Evolutionary conservation across 2,888 invertebrate species (phyloP).

Genomic region (Hedya salicella): DNA sequence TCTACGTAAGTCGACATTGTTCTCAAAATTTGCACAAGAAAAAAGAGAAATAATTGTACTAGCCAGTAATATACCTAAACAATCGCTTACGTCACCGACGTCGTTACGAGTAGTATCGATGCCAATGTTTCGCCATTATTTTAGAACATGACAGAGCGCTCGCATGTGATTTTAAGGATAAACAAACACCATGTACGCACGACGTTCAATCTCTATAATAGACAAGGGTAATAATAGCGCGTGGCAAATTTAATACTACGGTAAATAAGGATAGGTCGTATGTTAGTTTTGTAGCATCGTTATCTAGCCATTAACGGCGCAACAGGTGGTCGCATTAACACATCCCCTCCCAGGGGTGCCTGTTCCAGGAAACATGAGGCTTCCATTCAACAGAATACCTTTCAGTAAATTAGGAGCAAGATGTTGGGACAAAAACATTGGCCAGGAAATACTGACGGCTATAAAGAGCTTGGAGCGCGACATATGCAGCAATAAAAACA

Average conservation of each 20-base stretch:
- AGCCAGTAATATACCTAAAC: slow-evolving; percentile 16
- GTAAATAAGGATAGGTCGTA: not conserved
- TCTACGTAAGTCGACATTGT: slow-evolving; percentile 25
- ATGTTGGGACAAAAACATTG: not conserved
- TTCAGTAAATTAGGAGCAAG: not conserved
- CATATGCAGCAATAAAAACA: too few species aligned
- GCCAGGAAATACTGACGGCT: too few species aligned
- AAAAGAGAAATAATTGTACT: slow-evolving; percentile 9
- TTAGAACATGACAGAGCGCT: slow-evolving; percentile 17
- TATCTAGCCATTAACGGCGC: not conserved
- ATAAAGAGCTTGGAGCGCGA: too few species aligned
- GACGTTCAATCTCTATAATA: not conserved
- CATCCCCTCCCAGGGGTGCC: too few species aligned
- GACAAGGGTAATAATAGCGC: too few species aligned
- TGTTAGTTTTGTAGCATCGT: not conserved
- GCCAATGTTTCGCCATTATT: slow-evolving; percentile 27
- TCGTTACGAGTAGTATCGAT: slow-evolving; percentile 10
- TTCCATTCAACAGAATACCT: not conserved
- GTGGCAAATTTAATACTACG: not conserved
- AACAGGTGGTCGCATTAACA: too few species aligned
- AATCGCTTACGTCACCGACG: slow-evolving; percentile 13
- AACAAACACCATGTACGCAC: not conserved
- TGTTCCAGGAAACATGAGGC: not conserved
- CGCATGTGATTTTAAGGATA: slow-evolving; percentile 26
- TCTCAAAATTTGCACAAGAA: slow-evolving; percentile 30